Evolutionary conservation across 2,113 vertebrate genomes (phyloP).

Genomic region (Ciconia stormi): DNA sequence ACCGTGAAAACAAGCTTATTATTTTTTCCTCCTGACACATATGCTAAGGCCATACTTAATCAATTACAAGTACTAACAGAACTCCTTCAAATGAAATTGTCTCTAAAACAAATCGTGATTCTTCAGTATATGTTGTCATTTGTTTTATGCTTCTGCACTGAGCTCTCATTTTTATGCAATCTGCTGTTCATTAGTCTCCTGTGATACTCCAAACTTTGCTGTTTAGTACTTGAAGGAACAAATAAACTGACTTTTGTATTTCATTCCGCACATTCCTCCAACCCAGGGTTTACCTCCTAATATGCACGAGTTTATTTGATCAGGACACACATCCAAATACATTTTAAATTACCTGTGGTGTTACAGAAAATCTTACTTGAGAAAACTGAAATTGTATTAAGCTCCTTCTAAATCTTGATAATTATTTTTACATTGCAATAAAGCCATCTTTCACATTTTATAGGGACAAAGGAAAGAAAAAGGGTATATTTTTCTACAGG

Average conservation of each 20-base stretch:
- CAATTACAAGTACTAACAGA: neutral
- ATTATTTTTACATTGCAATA: neutral
- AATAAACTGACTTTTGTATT: neutral
- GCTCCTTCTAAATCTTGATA: neutral
- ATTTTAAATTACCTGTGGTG: neutral
- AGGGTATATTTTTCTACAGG: neutral
- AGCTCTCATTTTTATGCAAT: constrained; percentile 20
- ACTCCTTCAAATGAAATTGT: neutral
- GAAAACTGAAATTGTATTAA: neutral
- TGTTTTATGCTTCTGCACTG: neutral
- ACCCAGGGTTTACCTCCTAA: neutral
- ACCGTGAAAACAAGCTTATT: constrained; percentile 34
- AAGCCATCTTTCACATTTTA: neutral
- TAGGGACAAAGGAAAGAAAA: rapidly evolving
- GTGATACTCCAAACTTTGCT: neutral
- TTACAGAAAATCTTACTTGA: neutral
- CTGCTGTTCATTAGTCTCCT: constrained; percentile 13
- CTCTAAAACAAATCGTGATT: constrained; percentile 1
- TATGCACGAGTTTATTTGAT: neutral
- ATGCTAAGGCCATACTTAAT: constrained; percentile 5
- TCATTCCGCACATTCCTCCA: neutral
- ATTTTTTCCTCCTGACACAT: constrained; percentile 37
- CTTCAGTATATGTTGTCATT: neutral
- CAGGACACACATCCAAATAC: neutral
- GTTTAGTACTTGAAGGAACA: neutral